phyloP scores from a whole-genome alignment of 2,888 invertebrate genomes.

The Agrilus cyanescens region DNA sequence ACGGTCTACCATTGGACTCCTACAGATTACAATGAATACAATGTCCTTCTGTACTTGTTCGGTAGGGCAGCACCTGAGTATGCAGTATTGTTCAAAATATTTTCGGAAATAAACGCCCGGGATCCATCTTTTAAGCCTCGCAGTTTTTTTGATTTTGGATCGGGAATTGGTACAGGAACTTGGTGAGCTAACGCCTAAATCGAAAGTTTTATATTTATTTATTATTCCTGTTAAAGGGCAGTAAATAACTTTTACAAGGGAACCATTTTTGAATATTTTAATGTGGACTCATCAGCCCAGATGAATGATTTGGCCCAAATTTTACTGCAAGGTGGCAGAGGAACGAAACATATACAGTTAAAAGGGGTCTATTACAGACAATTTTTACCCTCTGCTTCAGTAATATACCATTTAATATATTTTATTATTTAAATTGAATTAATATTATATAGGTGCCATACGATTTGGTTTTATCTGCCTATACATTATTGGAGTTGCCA shows the following conservation, averaged over 20 bases:
- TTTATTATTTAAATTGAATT: slow-evolving; percentile 8
- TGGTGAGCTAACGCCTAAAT: slow-evolving; percentile 45
- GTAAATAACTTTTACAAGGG: slow-evolving; percentile 59
- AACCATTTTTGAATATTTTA: slow-evolving; percentile 67
- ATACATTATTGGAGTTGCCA: slow-evolving; percentile 69
- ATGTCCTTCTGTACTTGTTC: slow-evolving; percentile 58
- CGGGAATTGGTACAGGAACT: slow-evolving; percentile 75
- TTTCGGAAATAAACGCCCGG: slow-evolving; percentile 58
- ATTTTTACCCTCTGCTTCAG: slow-evolving; percentile 59
- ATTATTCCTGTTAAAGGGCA: slow-evolving; percentile 37
- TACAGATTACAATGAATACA: slow-evolving; percentile 53
- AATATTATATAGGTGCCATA: slow-evolving; percentile 49
- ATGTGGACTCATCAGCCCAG: slow-evolving; percentile 67
- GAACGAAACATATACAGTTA: slow-evolving; percentile 45
- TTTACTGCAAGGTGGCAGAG: slow-evolving; percentile 54
- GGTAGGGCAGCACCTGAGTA: slow-evolving; percentile 64
- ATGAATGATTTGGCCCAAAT: slow-evolving; percentile 75
- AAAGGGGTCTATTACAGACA: slow-evolving; percentile 64
- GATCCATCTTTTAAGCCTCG: slow-evolving; percentile 59
- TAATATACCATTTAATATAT: slow-evolving; percentile 27
- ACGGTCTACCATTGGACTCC: slow-evolving; percentile 64
- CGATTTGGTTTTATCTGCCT: slow-evolving; percentile 71
- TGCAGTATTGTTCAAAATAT: slow-evolving; percentile 54
- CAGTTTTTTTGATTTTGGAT: slow-evolving; percentile 82
- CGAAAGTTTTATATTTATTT: slow-evolving; percentile 1